Conservation (phyloP, 2,113 vertebrate genomes). For the Rhipidura dahli region DNA sequence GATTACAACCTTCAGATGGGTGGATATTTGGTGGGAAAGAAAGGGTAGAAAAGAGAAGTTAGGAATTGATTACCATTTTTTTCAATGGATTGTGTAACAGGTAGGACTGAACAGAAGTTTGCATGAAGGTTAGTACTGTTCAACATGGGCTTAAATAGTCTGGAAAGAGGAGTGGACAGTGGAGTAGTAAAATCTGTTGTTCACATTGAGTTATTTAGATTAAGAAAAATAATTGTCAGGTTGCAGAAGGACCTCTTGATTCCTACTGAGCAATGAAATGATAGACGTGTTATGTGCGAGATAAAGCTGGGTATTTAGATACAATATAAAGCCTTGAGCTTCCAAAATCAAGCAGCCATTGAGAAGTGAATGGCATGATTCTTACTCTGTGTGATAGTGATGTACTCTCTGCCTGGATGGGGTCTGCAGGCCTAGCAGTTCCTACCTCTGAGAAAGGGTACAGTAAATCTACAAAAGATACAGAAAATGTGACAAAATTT, state of each 20-base stretch:
- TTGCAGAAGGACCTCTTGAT: not conserved
- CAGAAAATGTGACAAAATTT: not conserved
- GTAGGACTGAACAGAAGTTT: not conserved
- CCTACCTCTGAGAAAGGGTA: not conserved
- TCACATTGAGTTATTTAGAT: not conserved
- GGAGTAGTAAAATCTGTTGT: not conserved
- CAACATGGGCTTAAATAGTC: not conserved
- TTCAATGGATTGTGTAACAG: not conserved
- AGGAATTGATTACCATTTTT: not conserved
- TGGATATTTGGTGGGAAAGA: not conserved
- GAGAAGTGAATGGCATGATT: not conserved
- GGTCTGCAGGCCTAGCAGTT: not conserved
- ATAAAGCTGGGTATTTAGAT: not conserved
- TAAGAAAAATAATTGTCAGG: not conserved
- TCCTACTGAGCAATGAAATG: not conserved
- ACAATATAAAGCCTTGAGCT: not conserved
- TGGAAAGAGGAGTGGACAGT: rapidly evolving
- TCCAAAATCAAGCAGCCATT: not conserved
- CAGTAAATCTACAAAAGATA: not conserved
- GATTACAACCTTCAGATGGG: not conserved
- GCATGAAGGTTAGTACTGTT: not conserved
- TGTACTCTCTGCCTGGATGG: not conserved
- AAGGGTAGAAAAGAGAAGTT: not conserved
- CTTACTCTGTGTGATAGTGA: not conserved
- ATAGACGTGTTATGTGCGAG: rapidly evolving